These are phyloP conservation scores for Epinotia brunnichana DNA, from an alignment of 2,888 invertebrate species.

Conservation along the genomic window DNA sequence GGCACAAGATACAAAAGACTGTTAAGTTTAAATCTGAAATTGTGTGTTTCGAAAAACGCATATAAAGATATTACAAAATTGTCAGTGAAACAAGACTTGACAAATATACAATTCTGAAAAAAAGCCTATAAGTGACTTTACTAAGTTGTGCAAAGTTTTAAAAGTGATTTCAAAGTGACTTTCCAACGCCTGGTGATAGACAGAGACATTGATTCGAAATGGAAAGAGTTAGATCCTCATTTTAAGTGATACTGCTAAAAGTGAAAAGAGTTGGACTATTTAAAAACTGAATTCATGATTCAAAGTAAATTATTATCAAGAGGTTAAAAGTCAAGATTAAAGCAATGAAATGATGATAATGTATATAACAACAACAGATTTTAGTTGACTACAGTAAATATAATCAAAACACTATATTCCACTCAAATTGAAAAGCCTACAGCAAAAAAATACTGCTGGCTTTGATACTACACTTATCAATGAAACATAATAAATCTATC, in stretches of 20 bases:
- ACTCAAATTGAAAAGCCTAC: not conserved
- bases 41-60: not conserved
- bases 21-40: not conserved
- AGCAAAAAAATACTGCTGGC: not conserved
- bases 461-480: not conserved
- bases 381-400: not conserved
- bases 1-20: not conserved
- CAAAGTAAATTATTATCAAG: not conserved
- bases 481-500: no score
- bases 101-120: no score
- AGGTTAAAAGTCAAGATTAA: slow-evolving; percentile 20
- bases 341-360: slow-evolving; percentile 7
- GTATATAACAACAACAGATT: not conserved
- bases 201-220: not conserved
- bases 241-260: no score
- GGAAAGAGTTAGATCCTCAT: not conserved
- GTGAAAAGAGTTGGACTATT: not conserved
- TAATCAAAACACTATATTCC: not conserved
- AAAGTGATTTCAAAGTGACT: not conserved
- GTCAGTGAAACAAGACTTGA: no score
- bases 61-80: not conserved
- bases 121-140: not conserved
- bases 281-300: not conserved
- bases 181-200: not conserved
- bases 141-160: not conserved